Evolutionary conservation across 2,797 vertebrate genomes (phyloP), one percentile per base, ranked within the genome.

Genomic region (Rhinichthys osculus): DNA sequence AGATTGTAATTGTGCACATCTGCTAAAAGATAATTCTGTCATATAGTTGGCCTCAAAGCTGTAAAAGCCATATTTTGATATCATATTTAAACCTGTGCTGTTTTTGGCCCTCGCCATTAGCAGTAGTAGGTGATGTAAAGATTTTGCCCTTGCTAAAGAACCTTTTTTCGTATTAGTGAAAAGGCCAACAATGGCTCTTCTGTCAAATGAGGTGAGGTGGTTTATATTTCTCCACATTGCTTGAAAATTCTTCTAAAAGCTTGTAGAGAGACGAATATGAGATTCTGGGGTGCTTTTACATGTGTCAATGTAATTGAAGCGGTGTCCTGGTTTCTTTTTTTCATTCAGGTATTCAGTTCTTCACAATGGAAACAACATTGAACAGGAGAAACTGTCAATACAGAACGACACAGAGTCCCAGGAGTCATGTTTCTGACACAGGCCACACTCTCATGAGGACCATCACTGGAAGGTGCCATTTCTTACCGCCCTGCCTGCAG

Each of bases 391-490:
- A 89, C 94, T 96, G 91, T 94, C 94, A 85, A 95, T 97, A 89
- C 96, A 96, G 88, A 92, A 93, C 57, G 95, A 96, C 87, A 95
- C 94, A 50, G 97, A 97, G 90, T 98, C 96, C 85, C 95, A 95
- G 19, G 97, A 98, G 93, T 98, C 97, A 85, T 98, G 97, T 91
- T 97, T 99, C 94, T 98, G 96, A 96, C 91, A 70, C 44, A 72
- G 72, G n/a, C 59, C 23, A 73, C 85, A 86, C 87, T 89, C 54
- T 38, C 85, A 16, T 47, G 27, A 47, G 86, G 77, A 82, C 70
- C 77, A 64, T 66, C 30, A 81, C 67, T 89, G 90, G 85, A 90
- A 85, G 86, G 79, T 82, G 72, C 77, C 82, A 54, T 72, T 74
- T 38, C 77, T 50, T 27, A 67, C 74, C 79, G 62, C 71, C 85